Conservation (phyloP, 1,140 invertebrate species). For the Teleogryllus occipitalis region DNA sequence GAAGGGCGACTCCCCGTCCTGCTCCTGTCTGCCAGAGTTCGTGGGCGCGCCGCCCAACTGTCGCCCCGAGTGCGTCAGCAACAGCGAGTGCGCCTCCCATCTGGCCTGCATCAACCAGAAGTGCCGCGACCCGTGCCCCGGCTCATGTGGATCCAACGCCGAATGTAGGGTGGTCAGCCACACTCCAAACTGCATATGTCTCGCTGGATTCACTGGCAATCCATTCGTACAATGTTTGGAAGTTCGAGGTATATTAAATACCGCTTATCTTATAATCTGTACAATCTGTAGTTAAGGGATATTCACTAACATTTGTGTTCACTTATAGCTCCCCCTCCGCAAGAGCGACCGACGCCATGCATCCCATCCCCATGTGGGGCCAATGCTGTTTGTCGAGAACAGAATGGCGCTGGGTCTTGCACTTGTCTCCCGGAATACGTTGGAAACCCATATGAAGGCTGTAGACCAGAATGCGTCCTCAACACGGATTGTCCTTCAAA, state of each 20-base stretch:
- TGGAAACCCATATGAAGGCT: slow-evolving; percentile 64
- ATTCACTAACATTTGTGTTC: not conserved
- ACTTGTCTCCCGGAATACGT: slow-evolving; percentile 56
- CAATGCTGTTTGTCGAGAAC: slow-evolving; percentile 59
- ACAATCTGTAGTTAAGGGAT: no score
- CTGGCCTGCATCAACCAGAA: slow-evolving; percentile 55
- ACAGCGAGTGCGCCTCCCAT: slow-evolving; percentile 52
- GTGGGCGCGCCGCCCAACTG: slow-evolving; percentile 52
- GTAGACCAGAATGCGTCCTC: slow-evolving; percentile 61
- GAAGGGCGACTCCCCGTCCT: slow-evolving; percentile 46
- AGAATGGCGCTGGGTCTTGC: slow-evolving; percentile 54
- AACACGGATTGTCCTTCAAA: slow-evolving; percentile 64
- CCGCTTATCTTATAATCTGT: not conserved
- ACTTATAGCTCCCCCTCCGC: not conserved
- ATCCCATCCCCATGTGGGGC: slow-evolving; percentile 61
- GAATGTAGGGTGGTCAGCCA: slow-evolving; percentile 48
- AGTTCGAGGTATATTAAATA: not conserved
- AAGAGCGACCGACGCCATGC: slow-evolving; percentile 44
- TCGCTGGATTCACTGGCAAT: slow-evolving; percentile 42
- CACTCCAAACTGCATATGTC: slow-evolving; percentile 46
- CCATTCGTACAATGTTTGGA: slow-evolving; percentile 30
- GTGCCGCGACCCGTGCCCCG: slow-evolving; percentile 45
- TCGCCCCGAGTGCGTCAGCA: slow-evolving; percentile 58
- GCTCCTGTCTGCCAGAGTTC: slow-evolving; percentile 51
- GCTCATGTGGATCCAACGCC: slow-evolving; percentile 48